Conservation (phyloP, 2,888 invertebrate species). For the Nebria brevicollis region DNA sequence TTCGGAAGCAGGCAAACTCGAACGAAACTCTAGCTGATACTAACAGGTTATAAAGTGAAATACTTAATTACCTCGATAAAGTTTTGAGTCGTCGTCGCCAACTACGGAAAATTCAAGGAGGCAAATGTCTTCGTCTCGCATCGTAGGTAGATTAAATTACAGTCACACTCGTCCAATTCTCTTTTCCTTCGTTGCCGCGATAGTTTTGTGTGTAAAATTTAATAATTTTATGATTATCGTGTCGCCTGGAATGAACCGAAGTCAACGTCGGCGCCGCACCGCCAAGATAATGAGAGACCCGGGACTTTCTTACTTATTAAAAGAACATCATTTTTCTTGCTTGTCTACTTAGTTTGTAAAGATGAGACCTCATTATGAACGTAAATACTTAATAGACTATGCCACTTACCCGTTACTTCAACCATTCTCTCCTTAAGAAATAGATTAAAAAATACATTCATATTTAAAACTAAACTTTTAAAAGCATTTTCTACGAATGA, state of each 20-base stretch:
- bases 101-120: slow-evolving; percentile 15
- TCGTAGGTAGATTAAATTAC: slow-evolving; percentile 38
- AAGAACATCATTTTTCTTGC: slow-evolving; percentile 32
- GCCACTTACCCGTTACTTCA: slow-evolving; percentile 27
- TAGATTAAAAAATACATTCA: background rate
- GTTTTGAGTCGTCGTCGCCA: slow-evolving; percentile 22
- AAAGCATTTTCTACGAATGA: background rate
- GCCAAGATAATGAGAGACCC: slow-evolving; percentile 35
- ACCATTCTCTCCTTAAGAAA: background rate
- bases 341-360: slow-evolving; percentile 27
- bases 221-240: slow-evolving; percentile 33
- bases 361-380: slow-evolving; percentile 42
- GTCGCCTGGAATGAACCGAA: background rate
- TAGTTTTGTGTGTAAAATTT: slow-evolving; percentile 33
- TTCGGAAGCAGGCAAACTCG: slow-evolving; percentile 36
- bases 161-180: slow-evolving; percentile 21
- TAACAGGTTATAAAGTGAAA: slow-evolving; percentile 41
- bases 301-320: slow-evolving; percentile 21
- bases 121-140: slow-evolving; percentile 32
- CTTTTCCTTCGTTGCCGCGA: background rate
- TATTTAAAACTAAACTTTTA: background rate
- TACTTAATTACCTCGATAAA: slow-evolving; percentile 44
- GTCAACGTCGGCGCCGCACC: slow-evolving; percentile 4
- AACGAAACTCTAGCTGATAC: slow-evolving; percentile 18
- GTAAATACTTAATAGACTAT: slow-evolving; percentile 41